These are phyloP conservation scores for Chrysotoxum bicinctum DNA, from an alignment of 2,888 invertebrate genomes.

Conservation along the genomic window DNA sequence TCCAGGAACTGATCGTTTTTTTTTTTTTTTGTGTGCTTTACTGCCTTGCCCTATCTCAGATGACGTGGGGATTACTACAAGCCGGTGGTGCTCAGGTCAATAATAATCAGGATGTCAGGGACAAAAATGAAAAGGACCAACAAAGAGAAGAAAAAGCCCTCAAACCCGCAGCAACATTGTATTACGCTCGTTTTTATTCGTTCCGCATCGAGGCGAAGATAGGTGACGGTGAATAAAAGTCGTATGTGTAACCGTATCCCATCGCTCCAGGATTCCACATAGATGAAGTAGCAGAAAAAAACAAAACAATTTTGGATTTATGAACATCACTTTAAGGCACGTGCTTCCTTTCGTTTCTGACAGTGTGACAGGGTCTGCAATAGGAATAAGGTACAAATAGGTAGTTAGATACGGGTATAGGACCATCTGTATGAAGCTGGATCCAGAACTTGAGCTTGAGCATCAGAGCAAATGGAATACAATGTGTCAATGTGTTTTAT, in stretches of 20 bases:
- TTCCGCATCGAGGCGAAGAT: constrained; percentile 20
- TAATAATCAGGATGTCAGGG: constrained; percentile 67
- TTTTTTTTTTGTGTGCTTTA: background rate
- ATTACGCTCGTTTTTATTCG: constrained; percentile 22
- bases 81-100: constrained; percentile 65
- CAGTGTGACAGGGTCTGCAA: constrained; percentile 52
- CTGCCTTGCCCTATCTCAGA: constrained; percentile 5
- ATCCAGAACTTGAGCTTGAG: background rate
- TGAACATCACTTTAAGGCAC: constrained; percentile 72
- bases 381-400: constrained; percentile 29
- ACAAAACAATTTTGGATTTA: constrained; percentile 69
- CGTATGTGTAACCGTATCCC: constrained; percentile 56
- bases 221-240: constrained; percentile 57
- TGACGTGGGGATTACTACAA: constrained; percentile 63
- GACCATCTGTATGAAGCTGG: background rate
- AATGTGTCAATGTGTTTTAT: constrained; percentile 73
- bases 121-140: constrained; percentile 11
- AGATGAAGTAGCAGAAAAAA: constrained; percentile 15
- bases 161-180: constrained; percentile 43
- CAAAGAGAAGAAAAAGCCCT: background rate
- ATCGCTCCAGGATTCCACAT: constrained; percentile 41
- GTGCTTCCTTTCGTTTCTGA: constrained; percentile 60
- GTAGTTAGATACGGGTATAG: constrained; percentile 13
- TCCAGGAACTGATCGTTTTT: constrained; percentile 44
- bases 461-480: constrained; percentile 44